Percentiles rank a stretch among this genome's conserved stretches.
Evolutionary conservation across 2,113 vertebrate genomes (phyloP).

Genomic region (Podocnemis expansa): DNA sequence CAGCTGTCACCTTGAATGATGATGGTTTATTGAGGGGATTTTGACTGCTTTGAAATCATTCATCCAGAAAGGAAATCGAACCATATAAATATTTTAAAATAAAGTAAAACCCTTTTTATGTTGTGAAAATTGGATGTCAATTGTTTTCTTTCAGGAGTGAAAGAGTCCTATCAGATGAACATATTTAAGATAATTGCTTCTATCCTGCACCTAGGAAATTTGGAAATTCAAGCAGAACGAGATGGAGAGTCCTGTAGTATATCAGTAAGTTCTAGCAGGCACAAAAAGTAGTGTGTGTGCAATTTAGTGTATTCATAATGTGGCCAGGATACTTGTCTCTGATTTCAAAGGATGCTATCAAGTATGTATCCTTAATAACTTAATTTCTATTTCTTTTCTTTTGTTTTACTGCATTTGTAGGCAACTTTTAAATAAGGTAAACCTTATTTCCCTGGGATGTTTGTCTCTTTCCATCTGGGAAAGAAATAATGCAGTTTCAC

Average conservation of each 20-base stretch:
- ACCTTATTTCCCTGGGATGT: not conserved
- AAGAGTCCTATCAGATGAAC: constrained; percentile 86
- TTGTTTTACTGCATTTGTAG: not conserved
- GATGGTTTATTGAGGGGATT: not conserved
- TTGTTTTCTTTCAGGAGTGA: constrained; percentile 83
- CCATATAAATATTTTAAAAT: not conserved
- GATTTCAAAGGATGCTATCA: not conserved
- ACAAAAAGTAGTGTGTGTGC: rapidly evolving
- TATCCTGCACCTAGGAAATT: constrained; percentile 93
- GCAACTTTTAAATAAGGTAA: rapidly evolving
- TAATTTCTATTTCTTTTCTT: not conserved
- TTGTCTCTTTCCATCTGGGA: not conserved
- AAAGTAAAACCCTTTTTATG: not conserved
- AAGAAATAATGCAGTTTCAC: rapidly evolving
- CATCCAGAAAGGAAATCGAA: not conserved
- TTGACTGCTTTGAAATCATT: not conserved
- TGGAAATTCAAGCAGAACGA: constrained; percentile 81
- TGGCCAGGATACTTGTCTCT: rapidly evolving
- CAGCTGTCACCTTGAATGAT: not conserved
- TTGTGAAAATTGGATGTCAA: not conserved
- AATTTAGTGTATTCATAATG: rapidly evolving
- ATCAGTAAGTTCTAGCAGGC: constrained; percentile 73
- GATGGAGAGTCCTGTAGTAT: constrained; percentile 87
- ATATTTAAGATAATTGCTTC: constrained; percentile 92
- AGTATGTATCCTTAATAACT: not conserved